Evolutionary conservation across 2,113 vertebrate genomes (phyloP), one percentile per base, ranked within the genome.

Genomic region (Leptocoma aspasia): DNA sequence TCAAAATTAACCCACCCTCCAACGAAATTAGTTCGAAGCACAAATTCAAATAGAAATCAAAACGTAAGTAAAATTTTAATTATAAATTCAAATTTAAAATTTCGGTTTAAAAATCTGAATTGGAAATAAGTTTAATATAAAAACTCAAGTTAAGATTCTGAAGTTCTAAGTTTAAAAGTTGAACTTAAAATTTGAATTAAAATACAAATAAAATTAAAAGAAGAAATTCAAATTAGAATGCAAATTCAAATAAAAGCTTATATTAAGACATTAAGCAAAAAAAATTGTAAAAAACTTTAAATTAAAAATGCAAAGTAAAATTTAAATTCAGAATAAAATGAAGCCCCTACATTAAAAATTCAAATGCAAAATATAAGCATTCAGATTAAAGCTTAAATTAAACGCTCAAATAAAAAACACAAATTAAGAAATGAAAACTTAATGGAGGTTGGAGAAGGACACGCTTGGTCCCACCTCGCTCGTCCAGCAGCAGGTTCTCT

Each of bases 401-500:
- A n/a, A 9, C 3, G 3, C 9, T 39, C 1, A 24, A 50, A 22
- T 7, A 4, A 41, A 30, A 22, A 37, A 5, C 4, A 44, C 9
- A 53, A 47, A 30, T 12, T 16, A 41, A n/a, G 27, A 54, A 33
- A 20, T 2, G 23, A 23, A n/a, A 54, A 70, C 5, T 39, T 15
- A 2, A 5, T 13, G 15, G 6, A 31, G 28, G 20, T 18, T 1
- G 0, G 24, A 18, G 41, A 35, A n/a, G 28, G 24, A 27, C 44
- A 8, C 0, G 27, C 5, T 35, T 13, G 31, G 6, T 22, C 73
- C 16, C 91, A 99, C 99, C 99, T 98, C 99, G 98, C 66, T 99
- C 99, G 35, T 99, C 99, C 86, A 99, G 97, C 42, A 99, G 97
- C 86, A 99, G 98, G 91, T 99, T 99, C 97, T 99, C 99, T 1